Evolutionary conservation across 2,888 invertebrate genomes (phyloP).

Genomic region (Artemia sp.): DNA sequence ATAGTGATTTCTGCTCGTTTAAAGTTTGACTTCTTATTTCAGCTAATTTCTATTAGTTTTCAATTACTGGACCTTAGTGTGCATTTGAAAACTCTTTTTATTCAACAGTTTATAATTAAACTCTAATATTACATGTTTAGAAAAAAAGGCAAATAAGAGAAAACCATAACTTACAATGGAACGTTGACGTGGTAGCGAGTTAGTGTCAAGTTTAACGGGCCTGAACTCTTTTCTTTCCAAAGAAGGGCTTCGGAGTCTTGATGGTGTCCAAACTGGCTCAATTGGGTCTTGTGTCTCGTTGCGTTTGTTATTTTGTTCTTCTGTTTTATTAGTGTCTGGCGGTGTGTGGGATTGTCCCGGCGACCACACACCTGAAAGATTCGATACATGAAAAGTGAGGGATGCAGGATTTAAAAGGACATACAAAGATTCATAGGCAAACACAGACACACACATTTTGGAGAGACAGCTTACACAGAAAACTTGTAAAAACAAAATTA

Average conservation of each 20-base stretch:
- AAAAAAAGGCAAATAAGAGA: not conserved
- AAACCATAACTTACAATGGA: constrained; percentile 16
- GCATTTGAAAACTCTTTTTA: too few relatives aligned
- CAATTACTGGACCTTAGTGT: too few relatives aligned
- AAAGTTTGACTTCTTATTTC: too few relatives aligned
- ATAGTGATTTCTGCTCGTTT: too few relatives aligned
- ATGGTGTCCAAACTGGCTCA: constrained; percentile 60
- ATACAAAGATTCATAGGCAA: not conserved
- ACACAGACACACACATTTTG: constrained; percentile 26
- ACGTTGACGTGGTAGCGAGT: constrained; percentile 39
- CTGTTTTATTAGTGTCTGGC: not conserved
- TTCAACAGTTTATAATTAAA: too few relatives aligned
- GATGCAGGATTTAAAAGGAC: not conserved
- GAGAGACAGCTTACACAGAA: not conserved
- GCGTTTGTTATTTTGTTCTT: not conserved
- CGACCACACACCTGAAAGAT: constrained; percentile 42
- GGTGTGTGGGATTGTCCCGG: constrained; percentile 35
- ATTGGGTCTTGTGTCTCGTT: constrained; percentile 29
- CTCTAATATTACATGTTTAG: too few relatives aligned
- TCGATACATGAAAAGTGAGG: not conserved
- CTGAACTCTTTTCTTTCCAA: constrained; percentile 57
- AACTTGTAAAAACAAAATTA: too few relatives aligned
- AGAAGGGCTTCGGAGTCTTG: constrained; percentile 46
- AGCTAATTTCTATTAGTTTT: too few relatives aligned
- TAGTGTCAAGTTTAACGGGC: constrained; percentile 57